Evolutionary conservation across 2,113 vertebrate species (phyloP), one percentile per base, ranked within the genome.

Genomic region (Crotalus viridis): DNA sequence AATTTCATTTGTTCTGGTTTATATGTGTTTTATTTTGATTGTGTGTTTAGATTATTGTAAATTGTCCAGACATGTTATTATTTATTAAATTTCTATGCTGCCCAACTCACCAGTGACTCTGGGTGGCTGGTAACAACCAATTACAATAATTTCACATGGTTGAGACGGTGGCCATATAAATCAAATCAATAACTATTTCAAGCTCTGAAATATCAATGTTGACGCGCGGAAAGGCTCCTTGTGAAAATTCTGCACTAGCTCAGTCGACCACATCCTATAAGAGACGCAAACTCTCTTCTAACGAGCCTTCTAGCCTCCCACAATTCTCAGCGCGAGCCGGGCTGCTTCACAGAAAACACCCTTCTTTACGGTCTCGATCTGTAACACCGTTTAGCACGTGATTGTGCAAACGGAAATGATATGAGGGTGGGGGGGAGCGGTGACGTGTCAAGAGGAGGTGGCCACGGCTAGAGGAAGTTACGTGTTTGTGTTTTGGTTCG

Each of bases 401-500:
- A 94, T 26, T 5, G 3, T 19, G 15, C 5, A 22, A 48, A 24
- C 12, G 96, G 96, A 96, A 97, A 55, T 39, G 91, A 69, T 19
- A 22, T 55, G 10, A 28, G 39, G 88, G 48, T 51, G 48, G 48
- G 48, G 48, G 61, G 12, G 5, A 89, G 54, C 43, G 88, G 88
- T 90, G 92, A 90, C 48, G 91, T 96, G 96, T 95, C 96, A 39
- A 89, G 88, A 33, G 86, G 86, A 59, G 59, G 95, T 92, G 91
- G 6, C 92, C 91, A 48, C 26, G 12, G 51, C 64, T 22, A 87
- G 92, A 85, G 96, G 96, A 97, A 97, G 89, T 93, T 93, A 61
- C 95, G 96, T 94, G 26, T 54, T 61, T 61, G 93, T 96, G 96
- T 97, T 97, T 97, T 95, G 96, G 96, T 96, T 89, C 61, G 93